Conservation (phyloP, 2,888 invertebrate genomes). For the Linnaemya tessellans region DNA sequence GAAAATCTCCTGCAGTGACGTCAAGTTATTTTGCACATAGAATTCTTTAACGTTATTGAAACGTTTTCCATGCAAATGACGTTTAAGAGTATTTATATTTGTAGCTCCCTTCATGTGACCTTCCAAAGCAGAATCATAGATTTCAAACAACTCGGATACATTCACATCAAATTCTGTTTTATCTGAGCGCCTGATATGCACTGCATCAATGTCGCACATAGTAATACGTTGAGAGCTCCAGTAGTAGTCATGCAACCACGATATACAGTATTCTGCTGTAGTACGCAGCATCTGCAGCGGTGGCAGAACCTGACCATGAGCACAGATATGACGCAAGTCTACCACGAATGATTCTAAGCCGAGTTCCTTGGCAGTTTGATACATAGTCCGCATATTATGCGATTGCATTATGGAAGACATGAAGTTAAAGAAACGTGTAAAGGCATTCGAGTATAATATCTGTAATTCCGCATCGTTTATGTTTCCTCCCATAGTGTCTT, state of each 20-base stretch:
- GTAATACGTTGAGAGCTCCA: slow-evolving; percentile 78
- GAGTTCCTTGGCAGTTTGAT: slow-evolving; percentile 80
- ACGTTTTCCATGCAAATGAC: slow-evolving; percentile 75
- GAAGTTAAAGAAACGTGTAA: slow-evolving; percentile 82
- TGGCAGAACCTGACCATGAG: slow-evolving; percentile 81
- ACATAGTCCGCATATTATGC: slow-evolving; percentile 81
- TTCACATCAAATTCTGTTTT: slow-evolving; percentile 77
- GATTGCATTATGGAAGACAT: slow-evolving; percentile 83
- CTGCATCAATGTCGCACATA: slow-evolving; percentile 78
- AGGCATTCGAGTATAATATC: slow-evolving; percentile 79
- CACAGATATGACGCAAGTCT: slow-evolving; percentile 82
- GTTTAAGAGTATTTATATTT: slow-evolving; percentile 76
- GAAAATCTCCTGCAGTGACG: slow-evolving; percentile 71
- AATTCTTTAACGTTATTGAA: slow-evolving; percentile 76
- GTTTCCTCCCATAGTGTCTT: slow-evolving; percentile 73
- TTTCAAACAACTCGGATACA: slow-evolving; percentile 74
- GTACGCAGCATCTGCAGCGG: slow-evolving; percentile 78
- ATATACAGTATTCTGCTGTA: slow-evolving; percentile 79
- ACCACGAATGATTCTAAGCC: slow-evolving; percentile 82
- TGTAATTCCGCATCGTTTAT: slow-evolving; percentile 74
- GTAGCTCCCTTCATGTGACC: slow-evolving; percentile 75
- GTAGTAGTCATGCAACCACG: slow-evolving; percentile 81
- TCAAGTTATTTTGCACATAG: slow-evolving; percentile 70
- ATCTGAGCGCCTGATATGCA: slow-evolving; percentile 77
- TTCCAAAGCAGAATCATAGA: slow-evolving; percentile 79